Evolutionary conservation across 2,888 invertebrate genomes (phyloP), one percentile per base, ranked within the genome.

Genomic region (Fabriciana adippe): DNA sequence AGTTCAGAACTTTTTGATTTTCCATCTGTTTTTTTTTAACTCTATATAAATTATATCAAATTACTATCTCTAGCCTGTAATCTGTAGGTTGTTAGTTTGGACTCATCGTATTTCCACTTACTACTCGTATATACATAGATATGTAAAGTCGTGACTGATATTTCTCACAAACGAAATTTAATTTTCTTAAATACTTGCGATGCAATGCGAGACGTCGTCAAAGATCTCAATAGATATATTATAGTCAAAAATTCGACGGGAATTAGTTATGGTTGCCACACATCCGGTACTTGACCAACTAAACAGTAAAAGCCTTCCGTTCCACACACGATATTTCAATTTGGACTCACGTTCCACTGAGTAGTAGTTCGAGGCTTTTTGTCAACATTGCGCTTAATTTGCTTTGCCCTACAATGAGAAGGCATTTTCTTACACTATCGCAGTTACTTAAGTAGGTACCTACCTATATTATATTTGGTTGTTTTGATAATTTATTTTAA

Each of bases 261-360:
- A 59, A 77, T 76, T 70, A 77, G 73, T 73, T 72, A 77, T 57
- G 66, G 68, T 88, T 87, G 79, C 87, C 79, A 84, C 87, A 90
- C 77, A 85, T 90, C 91, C 90, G 90, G 81, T 78, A 78, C 84
- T 89, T 83, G 86, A 81, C 85, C 88, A 85, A 85, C 82, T 82
- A 79, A 79, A 77, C 75, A 81, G 77, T 77, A 82, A 85, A 86
- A 85, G 85, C 83, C 87, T 88, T 88, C 88, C 89, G 90, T 89
- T 90, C 88, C 88, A 86, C 88, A 87, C 86, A 89, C 85, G 84
- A 86, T 78, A 85, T 84, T 87, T 84, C 84, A 84, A 90, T 89
- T 90, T 85, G 79, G 78, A 78, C 81, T 77, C 78, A 76, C 78
- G 78, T 81, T 78, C 79, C 78, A 72, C 73, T 70, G 67, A 73